phyloP scores from a whole-genome alignment of 1,140 invertebrate genomes.

The Brachionus angularis region DNA sequence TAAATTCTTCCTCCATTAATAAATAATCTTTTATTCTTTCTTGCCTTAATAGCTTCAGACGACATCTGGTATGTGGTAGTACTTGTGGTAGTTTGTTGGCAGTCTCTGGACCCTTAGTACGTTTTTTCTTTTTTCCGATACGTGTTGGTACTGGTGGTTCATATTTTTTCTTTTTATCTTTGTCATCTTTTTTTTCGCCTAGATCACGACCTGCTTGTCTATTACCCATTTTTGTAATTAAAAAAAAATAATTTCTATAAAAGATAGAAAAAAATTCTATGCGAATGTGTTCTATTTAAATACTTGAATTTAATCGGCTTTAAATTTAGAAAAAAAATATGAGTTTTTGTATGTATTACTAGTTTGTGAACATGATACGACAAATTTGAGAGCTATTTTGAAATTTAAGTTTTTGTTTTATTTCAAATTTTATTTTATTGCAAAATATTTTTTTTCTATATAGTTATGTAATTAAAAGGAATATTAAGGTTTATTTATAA shows the following conservation, averaged over 20 bases:
- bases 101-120: conserved; percentile 92
- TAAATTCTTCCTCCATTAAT: conserved; percentile 98
- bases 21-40: conserved; percentile 98
- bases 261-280: background rate
- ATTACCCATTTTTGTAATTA: conserved; percentile 35
- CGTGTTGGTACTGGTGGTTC: conserved; percentile 95
- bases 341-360: background rate
- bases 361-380: conserved; percentile 29
- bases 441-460: too few species aligned
- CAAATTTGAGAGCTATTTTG: conserved; percentile 40
- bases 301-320: conserved; percentile 9
- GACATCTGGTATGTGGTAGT: conserved; percentile 90
- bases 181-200: conserved; percentile 43
- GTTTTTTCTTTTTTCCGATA: conserved; percentile 96
- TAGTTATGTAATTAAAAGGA: too few species aligned
- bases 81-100: conserved; percentile 94
- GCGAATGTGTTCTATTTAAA: background rate
- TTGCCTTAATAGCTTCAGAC: conserved; percentile 86
- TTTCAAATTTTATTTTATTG: background rate
- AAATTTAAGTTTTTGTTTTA: conserved; percentile 35
- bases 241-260: background rate
- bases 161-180: conserved; percentile 81
- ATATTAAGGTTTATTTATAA: too few species aligned
- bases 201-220: conserved; percentile 37
- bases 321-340: background rate